These are phyloP conservation scores for Peribatodes rhomboidaria DNA, from an alignment of 2,888 invertebrate genomes.

Conservation along the genomic window DNA sequence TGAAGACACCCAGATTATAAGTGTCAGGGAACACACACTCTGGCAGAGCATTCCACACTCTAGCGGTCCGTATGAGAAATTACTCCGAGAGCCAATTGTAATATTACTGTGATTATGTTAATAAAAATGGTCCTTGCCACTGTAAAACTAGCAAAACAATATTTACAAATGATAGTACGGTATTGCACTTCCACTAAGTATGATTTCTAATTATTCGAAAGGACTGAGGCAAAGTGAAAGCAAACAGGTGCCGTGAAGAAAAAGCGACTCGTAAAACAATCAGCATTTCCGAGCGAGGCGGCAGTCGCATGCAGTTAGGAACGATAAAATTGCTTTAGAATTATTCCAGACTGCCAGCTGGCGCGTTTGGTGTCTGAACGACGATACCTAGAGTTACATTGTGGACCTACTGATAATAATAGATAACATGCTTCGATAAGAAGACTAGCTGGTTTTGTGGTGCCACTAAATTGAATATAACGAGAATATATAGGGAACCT, in stretches of 20 bases:
- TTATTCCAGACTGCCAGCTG: constrained; percentile 65
- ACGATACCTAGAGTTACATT: constrained; percentile 49
- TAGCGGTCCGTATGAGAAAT: no score
- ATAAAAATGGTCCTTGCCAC: no score
- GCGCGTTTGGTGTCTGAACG: constrained; percentile 47
- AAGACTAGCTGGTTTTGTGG: background rate
- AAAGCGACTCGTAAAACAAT: constrained; percentile 45
- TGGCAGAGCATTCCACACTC: no score
- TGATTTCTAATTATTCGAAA: constrained; percentile 16
- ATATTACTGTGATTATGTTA: no score
- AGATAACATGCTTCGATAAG: background rate
- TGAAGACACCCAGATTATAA: no score
- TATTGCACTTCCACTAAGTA: constrained; percentile 1
- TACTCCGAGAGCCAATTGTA: no score
- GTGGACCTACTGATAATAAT: background rate
- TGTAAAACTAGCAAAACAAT: no score
- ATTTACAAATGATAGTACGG: background rate
- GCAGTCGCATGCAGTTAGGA: constrained; percentile 66
- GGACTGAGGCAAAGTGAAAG: constrained; percentile 18
- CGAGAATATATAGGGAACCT: no score
- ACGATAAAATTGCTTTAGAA: constrained; percentile 67
- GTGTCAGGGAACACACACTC: no score
- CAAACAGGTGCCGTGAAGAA: constrained; percentile 30
- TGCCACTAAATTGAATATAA: no score
- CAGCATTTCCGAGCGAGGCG: constrained; percentile 48